These are phyloP conservation scores for Panthera tigris DNA, from an alignment of 2,113 vertebrate species.

Conservation along the genomic window DNA sequence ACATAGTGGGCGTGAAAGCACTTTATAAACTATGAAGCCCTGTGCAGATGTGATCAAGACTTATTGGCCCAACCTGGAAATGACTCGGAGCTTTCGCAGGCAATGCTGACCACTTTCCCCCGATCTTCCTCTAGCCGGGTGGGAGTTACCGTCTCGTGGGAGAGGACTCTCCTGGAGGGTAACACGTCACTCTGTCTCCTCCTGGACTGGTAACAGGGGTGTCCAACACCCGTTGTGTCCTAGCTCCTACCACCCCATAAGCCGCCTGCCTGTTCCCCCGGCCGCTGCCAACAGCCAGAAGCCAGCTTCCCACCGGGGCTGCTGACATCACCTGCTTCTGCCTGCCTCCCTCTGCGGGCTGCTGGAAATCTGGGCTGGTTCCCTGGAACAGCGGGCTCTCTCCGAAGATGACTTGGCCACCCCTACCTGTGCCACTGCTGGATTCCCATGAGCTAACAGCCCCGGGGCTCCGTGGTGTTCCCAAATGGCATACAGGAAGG, in stretches of 20 bases:
- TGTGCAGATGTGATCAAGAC: fast-evolving
- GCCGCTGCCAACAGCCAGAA: fast-evolving
- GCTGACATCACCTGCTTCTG: not conserved
- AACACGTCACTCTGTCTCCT: fast-evolving
- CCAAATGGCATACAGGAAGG: not conserved
- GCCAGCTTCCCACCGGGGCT: not conserved
- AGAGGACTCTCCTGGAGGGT: not conserved
- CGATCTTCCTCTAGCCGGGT: not conserved
- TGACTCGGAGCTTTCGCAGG: not conserved
- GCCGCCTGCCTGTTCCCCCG: not conserved
- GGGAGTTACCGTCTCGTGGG: not conserved
- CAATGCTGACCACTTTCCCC: not conserved
- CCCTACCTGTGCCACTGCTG: fast-evolving
- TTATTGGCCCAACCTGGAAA: not conserved
- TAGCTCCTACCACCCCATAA: fast-evolving
- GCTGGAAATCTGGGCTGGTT: not conserved
- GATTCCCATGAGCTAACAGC: not conserved
- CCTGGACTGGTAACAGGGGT: not conserved
- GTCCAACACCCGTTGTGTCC: not conserved
- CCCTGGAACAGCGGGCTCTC: not conserved
- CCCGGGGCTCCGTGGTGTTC: not conserved
- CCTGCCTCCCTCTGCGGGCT: no score
- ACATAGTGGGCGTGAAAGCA: no score
- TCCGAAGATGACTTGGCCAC: fast-evolving
- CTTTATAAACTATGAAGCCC: not conserved